phyloP scores from a whole-genome alignment of 2,888 invertebrate species.

The Heliconius ethilla region DNA sequence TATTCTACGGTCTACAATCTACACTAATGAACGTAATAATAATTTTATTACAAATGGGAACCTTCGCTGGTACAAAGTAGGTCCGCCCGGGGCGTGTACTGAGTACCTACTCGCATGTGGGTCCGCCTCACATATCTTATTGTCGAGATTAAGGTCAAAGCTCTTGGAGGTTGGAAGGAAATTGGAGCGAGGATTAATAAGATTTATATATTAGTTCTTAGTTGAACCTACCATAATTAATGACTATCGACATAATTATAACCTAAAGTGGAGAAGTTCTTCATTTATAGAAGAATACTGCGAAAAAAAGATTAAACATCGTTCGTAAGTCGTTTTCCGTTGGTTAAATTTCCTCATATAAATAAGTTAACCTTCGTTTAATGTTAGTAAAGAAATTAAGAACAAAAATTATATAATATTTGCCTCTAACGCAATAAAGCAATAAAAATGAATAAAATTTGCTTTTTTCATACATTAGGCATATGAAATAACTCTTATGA shows the following conservation, averaged over 20 bases:
- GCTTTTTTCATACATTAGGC: no score
- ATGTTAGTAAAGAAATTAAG: background rate
- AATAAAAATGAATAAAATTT: no score
- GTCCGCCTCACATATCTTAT: slow-evolving; percentile 22
- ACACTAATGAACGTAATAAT: background rate
- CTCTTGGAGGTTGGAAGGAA: slow-evolving; percentile 32
- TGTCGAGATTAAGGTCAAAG: slow-evolving; percentile 38
- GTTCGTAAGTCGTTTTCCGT: no score
- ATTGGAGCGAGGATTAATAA: slow-evolving; percentile 25
- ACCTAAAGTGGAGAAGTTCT: background rate
- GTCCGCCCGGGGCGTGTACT: slow-evolving; percentile 23
- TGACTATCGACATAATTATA: background rate
- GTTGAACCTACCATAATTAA: background rate
- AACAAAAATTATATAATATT: background rate
- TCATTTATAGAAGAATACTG: background rate
- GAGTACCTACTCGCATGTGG: background rate
- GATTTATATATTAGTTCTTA: slow-evolving; percentile 11
- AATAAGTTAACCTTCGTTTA: background rate
- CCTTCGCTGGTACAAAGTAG: background rate
- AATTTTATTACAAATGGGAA: slow-evolving; percentile 1
- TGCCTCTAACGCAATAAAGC: slow-evolving; percentile 10
- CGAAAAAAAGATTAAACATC: background rate
- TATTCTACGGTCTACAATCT: background rate
- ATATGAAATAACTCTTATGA: no score
- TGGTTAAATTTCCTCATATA: background rate